Evolutionary conservation across 2,113 vertebrate genomes (phyloP), one percentile per base, ranked within the genome.

Genomic region (Ginglymostoma cirratum): DNA sequence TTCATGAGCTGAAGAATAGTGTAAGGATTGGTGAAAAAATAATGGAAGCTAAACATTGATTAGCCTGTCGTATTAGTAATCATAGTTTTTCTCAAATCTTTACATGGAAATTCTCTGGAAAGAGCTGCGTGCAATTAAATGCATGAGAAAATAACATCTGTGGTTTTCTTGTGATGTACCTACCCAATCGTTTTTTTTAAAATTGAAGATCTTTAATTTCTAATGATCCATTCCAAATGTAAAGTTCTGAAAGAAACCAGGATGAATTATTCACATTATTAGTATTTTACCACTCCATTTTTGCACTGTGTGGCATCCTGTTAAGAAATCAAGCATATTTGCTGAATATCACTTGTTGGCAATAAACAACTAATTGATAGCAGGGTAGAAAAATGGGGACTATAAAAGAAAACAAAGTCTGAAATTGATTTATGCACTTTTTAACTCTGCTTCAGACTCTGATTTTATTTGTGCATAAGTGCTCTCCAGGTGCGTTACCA

Each of bases 371-470:
- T 67, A 23, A 93, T 21, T 93, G 61, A 93, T 38, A 24, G 21
- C n/a, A 38, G 34, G 89, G 65, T 21, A 55, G 42, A 72, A 30
- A 17, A 2, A 48, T 48, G 67, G 30, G 38, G 67, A 48, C 14
- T 19, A 45, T 45, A 48, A 52, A 42, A 8, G 17, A 93, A 48
- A 61, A 89, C 48, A 90, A 94, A 94, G 94, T 95, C 94, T 95
- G 94, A 76, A 95, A 94, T 48, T 94, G 66, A 94, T 94, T 94
- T 76, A 70, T 95, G 94, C 94, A 95, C 94, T 95, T 95, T 95
- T 95, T 95, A 69, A 95, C 94, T 19, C 52, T 72, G 69, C 94
- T 95, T 95, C 94, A 45, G 94, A 95, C 94, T 95, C 94, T 52
- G 14, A 27, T 95, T 42, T 95, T 45, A 42, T 70, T 70, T 48